Evolutionary conservation across 2,888 invertebrate genomes (phyloP).

Genomic region (Tachina grossa): DNA sequence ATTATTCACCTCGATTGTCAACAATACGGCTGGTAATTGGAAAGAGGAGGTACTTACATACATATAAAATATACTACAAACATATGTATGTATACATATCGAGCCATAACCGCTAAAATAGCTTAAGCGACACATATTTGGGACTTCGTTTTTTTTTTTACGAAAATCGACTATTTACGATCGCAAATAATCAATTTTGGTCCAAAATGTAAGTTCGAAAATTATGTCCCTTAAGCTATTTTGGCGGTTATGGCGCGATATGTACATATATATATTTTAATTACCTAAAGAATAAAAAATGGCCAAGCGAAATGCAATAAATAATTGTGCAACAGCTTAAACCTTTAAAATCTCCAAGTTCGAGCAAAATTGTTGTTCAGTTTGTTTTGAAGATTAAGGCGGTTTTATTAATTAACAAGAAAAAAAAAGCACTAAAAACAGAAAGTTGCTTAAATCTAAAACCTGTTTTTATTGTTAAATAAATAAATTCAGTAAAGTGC

Average conservation of each 20-base stretch:
- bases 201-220: too few relatives aligned
- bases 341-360: too few relatives aligned
- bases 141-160: too few relatives aligned
- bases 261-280: neutral
- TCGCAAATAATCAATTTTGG: too few relatives aligned
- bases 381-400: constrained; percentile 6
- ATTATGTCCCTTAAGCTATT: too few relatives aligned
- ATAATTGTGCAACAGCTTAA: neutral
- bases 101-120: too few relatives aligned
- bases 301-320: neutral
- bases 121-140: too few relatives aligned
- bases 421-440: constrained; percentile 4
- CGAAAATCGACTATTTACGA: too few relatives aligned
- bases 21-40: constrained; percentile 78
- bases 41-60: constrained; percentile 75
- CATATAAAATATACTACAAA: neutral
- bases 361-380: neutral
- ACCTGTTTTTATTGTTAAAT: constrained; percentile 15
- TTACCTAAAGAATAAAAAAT: neutral
- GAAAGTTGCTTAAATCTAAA: constrained; percentile 8
- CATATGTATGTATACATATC: too few relatives aligned
- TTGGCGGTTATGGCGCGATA: too few relatives aligned
- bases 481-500: too few relatives aligned
- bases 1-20: constrained; percentile 82
- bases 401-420: neutral